Evolutionary conservation across 2,797 vertebrate genomes (phyloP).

Genomic region (Gymnothorax javanicus): DNA sequence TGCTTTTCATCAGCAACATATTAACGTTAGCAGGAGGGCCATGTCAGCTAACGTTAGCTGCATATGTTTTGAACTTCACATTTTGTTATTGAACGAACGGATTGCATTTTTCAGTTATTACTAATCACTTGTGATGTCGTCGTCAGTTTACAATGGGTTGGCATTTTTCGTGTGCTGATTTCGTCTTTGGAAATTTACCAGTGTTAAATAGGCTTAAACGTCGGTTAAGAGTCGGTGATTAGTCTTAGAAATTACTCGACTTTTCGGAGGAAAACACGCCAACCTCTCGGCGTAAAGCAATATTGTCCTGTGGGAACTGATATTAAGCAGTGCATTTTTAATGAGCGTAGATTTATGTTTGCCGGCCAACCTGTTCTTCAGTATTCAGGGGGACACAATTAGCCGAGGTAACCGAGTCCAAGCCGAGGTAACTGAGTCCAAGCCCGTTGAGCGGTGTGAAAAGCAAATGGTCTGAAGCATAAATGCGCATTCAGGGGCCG

Average conservation of each 20-base stretch:
- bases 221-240: not conserved
- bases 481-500: too few species aligned
- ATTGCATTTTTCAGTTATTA: not conserved
- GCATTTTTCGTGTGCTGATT: not conserved
- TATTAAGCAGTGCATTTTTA: not conserved
- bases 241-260: not conserved
- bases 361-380: not conserved
- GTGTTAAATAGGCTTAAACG: not conserved
- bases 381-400: not conserved
- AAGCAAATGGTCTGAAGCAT: too few species aligned
- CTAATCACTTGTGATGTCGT: not conserved
- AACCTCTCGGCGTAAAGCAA: not conserved
- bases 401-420: conserved; percentile 12
- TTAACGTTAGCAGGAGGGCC: not conserved
- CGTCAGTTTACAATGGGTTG: not conserved
- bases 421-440: conserved; percentile 8
- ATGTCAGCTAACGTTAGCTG: not conserved
- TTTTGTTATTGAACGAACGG: not conserved
- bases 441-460: not conserved
- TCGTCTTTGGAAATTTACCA: not conserved
- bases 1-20: not conserved
- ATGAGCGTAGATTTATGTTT: not conserved
- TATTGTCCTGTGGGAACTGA: not conserved
- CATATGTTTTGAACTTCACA: not conserved
- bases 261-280: not conserved